These are phyloP conservation scores for Dromius quadrimaculatus DNA, from an alignment of 2,888 invertebrate genomes.

Conservation along the genomic window DNA sequence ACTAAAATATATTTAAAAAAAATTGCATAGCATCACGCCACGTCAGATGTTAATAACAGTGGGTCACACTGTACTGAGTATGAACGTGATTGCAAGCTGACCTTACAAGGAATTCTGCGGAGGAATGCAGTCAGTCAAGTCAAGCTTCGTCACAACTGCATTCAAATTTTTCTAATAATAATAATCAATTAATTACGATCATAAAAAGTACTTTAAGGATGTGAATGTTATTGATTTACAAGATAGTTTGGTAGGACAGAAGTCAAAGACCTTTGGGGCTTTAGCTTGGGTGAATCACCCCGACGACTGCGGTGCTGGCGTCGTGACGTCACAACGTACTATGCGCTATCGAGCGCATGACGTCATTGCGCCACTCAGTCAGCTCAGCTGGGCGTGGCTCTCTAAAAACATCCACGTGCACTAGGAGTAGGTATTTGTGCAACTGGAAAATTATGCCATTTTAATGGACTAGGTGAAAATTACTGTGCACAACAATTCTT, in stretches of 20 bases:
- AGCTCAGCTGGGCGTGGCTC: conserved; percentile 66
- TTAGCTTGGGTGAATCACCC: conserved; percentile 54
- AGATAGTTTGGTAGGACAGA: not conserved
- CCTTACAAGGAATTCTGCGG: conserved; percentile 44
- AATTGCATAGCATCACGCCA: conserved; percentile 17
- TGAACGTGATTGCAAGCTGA: conserved; percentile 8
- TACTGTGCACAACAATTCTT: no score
- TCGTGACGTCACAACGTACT: conserved; percentile 23
- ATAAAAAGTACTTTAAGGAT: no score
- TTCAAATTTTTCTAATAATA: no score
- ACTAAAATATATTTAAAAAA: not conserved
- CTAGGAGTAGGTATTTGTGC: conserved; percentile 4
- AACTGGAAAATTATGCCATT: conserved; percentile 2
- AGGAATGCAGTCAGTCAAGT: conserved; percentile 37
- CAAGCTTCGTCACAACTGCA: not conserved
- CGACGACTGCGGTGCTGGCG: conserved; percentile 35
- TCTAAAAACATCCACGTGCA: conserved; percentile 14
- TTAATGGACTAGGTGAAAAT: no score
- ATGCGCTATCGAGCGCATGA: conserved; percentile 57
- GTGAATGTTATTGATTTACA: no score
- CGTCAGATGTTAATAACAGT: conserved; percentile 5
- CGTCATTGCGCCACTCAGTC: conserved; percentile 65
- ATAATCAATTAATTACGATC: no score
- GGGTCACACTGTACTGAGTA: conserved; percentile 13
- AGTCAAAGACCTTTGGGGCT: conserved; percentile 9